These are phyloP conservation scores for Tipula lateralis DNA, from an alignment of 2,888 invertebrate genomes.

Conservation along the genomic window DNA sequence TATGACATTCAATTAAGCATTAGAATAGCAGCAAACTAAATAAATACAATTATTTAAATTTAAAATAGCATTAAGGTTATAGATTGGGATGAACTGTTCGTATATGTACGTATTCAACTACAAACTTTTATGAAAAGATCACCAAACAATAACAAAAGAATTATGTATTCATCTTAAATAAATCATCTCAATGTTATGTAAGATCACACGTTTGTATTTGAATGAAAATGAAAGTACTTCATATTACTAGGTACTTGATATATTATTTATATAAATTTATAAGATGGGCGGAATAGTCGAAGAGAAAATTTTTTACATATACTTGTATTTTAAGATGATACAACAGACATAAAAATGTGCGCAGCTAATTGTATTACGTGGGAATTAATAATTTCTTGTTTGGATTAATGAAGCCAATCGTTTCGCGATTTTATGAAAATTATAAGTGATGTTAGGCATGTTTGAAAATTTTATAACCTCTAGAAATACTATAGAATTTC, in stretches of 20 bases:
- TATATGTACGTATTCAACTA: background rate
- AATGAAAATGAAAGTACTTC: background rate
- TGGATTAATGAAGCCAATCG: background rate
- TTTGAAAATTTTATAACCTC: too few relatives aligned
- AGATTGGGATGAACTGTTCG: background rate
- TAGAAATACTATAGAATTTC: too few relatives aligned
- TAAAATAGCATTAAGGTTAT: background rate
- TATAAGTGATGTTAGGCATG: too few relatives aligned
- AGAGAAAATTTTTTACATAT: background rate
- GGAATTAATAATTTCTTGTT: background rate
- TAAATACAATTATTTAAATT: background rate
- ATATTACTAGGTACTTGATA: too few relatives aligned
- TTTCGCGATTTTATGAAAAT: too few relatives aligned
- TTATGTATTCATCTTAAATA: background rate
- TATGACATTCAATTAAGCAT: slow-evolving; percentile 24
- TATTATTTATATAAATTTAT: background rate
- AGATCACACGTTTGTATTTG: background rate
- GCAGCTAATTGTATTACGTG: background rate
- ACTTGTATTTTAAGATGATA: background rate
- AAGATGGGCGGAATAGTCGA: background rate
- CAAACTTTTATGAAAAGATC: background rate
- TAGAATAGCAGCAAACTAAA: background rate
- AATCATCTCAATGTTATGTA: background rate
- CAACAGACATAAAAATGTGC: background rate
- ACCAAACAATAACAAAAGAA: background rate